Percentiles rank a stretch among this genome's conserved stretches.
These are phyloP conservation scores for Orthosia gothica DNA, from an alignment of 2,888 invertebrate species.

Conservation along the genomic window DNA sequence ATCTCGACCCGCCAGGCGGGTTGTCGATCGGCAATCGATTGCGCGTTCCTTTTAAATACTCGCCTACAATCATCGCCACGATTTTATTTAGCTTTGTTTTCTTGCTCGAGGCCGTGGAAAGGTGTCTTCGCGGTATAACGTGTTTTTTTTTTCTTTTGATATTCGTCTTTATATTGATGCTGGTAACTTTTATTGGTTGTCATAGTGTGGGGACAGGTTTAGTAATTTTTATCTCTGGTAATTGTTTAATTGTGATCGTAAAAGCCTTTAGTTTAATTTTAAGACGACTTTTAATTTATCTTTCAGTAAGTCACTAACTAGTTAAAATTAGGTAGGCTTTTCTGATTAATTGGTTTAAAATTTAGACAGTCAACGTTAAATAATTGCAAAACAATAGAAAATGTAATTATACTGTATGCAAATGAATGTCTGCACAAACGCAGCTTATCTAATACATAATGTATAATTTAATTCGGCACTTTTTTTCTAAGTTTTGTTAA, in stretches of 20 bases:
- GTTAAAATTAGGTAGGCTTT: neutral
- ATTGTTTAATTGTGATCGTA: constrained; percentile 20
- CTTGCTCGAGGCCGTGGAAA: constrained; percentile 68
- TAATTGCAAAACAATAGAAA: neutral
- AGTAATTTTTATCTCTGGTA: constrained; percentile 11
- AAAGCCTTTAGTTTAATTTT: neutral
- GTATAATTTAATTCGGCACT: constrained; percentile 10
- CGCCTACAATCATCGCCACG: constrained; percentile 73
- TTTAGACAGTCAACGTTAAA: neutral
- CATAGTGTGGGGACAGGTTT: constrained; percentile 31
- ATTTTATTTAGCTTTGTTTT: constrained; percentile 73
- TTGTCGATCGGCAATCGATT: constrained; percentile 85
- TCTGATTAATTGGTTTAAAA: constrained; percentile 5
- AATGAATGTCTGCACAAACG: constrained; percentile 23
- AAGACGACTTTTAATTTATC: neutral
- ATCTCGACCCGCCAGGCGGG: constrained; percentile 77
- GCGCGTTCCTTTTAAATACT: constrained; percentile 81
- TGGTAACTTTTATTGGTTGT: constrained; percentile 57
- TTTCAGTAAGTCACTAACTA: neutral
- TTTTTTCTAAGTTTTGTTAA: constrained; percentile 2
- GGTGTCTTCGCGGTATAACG: constrained; percentile 70
- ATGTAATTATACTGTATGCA: constrained; percentile 6
- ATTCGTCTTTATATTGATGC: constrained; percentile 52
- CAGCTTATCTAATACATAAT: neutral
- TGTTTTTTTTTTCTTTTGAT: constrained; percentile 60